These are phyloP conservation scores for Erebia palarica DNA, from an alignment of 2,888 invertebrate species.

Conservation along the genomic window DNA sequence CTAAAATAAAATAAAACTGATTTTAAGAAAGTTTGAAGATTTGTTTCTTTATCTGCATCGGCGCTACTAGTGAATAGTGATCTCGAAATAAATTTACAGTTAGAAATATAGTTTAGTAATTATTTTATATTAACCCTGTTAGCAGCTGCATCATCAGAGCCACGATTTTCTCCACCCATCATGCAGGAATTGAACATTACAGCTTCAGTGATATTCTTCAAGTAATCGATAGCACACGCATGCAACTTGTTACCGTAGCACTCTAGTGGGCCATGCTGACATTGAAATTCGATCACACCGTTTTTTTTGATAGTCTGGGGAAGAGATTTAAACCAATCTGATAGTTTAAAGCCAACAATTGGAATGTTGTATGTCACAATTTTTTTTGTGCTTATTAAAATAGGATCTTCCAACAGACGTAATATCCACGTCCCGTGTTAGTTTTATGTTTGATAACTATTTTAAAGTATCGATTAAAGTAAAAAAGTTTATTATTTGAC, in stretches of 20 bases:
- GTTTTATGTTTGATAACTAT: too few relatives aligned
- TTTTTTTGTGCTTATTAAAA: too few relatives aligned
- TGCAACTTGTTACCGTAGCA: slow-evolving; percentile 92
- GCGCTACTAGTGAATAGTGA: too few relatives aligned
- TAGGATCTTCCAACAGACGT: too few relatives aligned
- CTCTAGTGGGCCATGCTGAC: slow-evolving; percentile 88
- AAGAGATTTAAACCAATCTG: background rate
- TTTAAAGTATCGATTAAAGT: too few relatives aligned
- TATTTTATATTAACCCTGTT: slow-evolving; percentile 35
- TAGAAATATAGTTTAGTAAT: background rate
- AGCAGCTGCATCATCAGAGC: slow-evolving; percentile 43
- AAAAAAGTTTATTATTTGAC: too few relatives aligned
- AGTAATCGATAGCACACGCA: slow-evolving; percentile 86
- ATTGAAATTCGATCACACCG: slow-evolving; percentile 76
- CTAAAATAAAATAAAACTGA: slow-evolving; percentile 33
- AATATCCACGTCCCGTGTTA: too few relatives aligned
- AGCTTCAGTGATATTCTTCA: slow-evolving; percentile 80
- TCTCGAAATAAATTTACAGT: background rate
- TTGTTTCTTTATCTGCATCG: too few relatives aligned
- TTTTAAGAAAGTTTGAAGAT: background rate
- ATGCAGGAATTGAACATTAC: slow-evolving; percentile 87
- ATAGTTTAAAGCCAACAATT: background rate
- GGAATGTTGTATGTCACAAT: background rate
- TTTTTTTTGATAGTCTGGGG: slow-evolving; percentile 47
- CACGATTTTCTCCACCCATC: slow-evolving; percentile 68